Conservation (phyloP, 2,797 vertebrate genomes). For the Sylvilagus floridanus region DNA sequence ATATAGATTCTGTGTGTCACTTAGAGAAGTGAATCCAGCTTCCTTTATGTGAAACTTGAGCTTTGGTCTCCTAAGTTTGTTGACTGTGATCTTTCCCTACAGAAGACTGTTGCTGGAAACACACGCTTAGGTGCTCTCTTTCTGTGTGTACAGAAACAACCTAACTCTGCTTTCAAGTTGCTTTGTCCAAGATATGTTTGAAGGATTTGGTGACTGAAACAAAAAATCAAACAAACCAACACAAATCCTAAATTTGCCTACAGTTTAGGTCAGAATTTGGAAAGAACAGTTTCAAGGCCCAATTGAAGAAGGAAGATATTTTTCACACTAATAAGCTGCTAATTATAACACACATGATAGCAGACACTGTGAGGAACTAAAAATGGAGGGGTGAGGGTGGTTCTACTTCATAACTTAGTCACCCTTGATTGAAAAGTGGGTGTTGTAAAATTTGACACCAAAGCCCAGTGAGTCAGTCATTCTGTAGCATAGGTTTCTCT, state of each 20-base stretch:
- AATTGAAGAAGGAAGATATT: constrained; percentile 59
- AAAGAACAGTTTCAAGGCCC: constrained; percentile 23
- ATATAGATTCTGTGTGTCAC: not conserved
- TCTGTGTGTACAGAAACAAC: not conserved
- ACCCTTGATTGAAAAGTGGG: constrained; percentile 69
- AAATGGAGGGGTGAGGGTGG: not conserved
- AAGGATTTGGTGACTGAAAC: not conserved
- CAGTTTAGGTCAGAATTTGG: constrained; percentile 62
- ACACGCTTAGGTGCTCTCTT: not conserved
- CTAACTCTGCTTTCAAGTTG: constrained; percentile 6
- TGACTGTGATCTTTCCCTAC: not conserved
- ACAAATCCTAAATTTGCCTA: not conserved
- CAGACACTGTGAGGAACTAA: constrained; percentile 32
- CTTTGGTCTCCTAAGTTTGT: not conserved
- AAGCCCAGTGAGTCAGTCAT: constrained; percentile 68
- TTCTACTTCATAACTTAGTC: constrained; percentile 74
- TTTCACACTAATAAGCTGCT: constrained; percentile 58
- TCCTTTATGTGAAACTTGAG: constrained; percentile 28
- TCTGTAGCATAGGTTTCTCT: constrained; percentile 54
- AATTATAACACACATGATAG: constrained; percentile 66
- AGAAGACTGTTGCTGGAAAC: constrained; percentile 31
- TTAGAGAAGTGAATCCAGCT: constrained; percentile 20
- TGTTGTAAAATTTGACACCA: constrained; percentile 58
- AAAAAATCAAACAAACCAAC: constrained; percentile 19
- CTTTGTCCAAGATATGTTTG: constrained; percentile 50